A percentile compares a stretch with the other conserved stretches of the same genome.
Conservation (phyloP, 2,888 invertebrate species). For the Campoplex capitator region DNA sequence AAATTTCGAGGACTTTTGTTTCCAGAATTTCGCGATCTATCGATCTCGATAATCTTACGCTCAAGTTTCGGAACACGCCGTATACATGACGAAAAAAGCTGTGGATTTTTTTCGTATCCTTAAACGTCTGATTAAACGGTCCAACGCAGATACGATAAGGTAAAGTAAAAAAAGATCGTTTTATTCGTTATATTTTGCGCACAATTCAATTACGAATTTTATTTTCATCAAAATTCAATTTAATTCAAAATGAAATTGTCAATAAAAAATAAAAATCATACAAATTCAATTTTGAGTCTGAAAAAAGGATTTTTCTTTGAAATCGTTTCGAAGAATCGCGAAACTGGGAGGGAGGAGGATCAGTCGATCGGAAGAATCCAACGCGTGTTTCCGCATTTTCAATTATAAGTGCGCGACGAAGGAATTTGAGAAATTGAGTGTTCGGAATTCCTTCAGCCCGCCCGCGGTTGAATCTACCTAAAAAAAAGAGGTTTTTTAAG, state of each 20-base stretch:
- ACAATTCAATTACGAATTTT: not conserved
- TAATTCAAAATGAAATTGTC: not conserved
- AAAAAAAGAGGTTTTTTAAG: slow-evolving; percentile 26
- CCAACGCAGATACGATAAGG: slow-evolving; percentile 24
- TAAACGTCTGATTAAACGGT: slow-evolving; percentile 34
- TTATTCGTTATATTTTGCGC: not conserved
- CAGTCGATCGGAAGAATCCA: slow-evolving; percentile 16
- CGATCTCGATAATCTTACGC: not conserved
- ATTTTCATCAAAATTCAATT: not conserved
- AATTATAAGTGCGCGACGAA: slow-evolving; percentile 48
- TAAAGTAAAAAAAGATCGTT: not conserved
- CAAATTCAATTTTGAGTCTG: not conserved
- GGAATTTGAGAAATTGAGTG: slow-evolving; percentile 64
- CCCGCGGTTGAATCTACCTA: slow-evolving; percentile 40
- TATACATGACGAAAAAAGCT: not conserved
- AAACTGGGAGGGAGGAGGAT: not conserved
- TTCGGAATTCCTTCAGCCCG: slow-evolving; percentile 59
- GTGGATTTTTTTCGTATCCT: slow-evolving; percentile 17
- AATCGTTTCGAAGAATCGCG: not conserved
- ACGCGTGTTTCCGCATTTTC: slow-evolving; percentile 64
- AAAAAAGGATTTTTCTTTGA: not conserved
- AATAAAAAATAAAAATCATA: not conserved
- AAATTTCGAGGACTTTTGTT: not conserved
- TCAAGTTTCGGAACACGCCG: not conserved
- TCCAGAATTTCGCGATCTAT: not conserved